Evolutionary conservation across 2,113 vertebrate species (phyloP).

Genomic region (Osmerus eperlanus): DNA sequence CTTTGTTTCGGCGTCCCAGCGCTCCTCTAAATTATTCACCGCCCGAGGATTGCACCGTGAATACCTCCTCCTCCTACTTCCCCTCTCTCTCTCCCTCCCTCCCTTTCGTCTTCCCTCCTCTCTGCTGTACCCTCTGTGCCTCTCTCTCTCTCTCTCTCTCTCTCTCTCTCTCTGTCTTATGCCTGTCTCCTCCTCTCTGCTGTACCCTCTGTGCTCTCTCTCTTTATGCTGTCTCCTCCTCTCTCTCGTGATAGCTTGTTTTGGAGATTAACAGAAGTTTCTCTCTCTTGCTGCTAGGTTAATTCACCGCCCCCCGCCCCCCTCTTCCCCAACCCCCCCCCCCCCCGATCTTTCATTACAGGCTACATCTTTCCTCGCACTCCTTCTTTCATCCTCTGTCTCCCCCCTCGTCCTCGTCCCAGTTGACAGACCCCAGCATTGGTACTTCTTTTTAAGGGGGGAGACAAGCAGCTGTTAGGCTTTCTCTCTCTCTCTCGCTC

Average conservation of each 20-base stretch:
- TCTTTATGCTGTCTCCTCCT: conserved; percentile 6
- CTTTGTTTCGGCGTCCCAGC: conserved; percentile 69
- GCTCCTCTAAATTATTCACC: conserved; percentile 75
- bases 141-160: conserved; percentile 20
- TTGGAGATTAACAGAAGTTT: conserved; percentile 54
- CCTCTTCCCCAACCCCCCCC: conserved; percentile 41
- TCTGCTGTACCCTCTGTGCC: too few relatives aligned
- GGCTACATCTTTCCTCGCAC: conserved; percentile 44
- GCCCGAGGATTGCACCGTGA: conserved; percentile 62
- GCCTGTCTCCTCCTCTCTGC: conserved; percentile 17
- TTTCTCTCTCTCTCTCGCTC: conserved; percentile 20
- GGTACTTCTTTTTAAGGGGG: conserved; percentile 23
- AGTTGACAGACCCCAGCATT: conserved; percentile 41
- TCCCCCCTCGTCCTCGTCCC: conserved; percentile 25
- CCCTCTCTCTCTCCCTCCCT: conserved; percentile 18
- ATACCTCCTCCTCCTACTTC: conserved; percentile 22
- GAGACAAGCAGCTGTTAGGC: conserved; percentile 50
- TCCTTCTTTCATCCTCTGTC: conserved; percentile 45
- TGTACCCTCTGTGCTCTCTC: not conserved
- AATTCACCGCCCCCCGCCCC: conserved; percentile 26
- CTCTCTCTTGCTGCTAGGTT: conserved; percentile 36
- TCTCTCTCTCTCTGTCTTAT: conserved; percentile 1
- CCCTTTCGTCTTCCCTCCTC: conserved; percentile 17
- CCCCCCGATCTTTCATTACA: conserved; percentile 52
- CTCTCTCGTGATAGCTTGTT: conserved; percentile 42